phyloP scores from a whole-genome alignment of 2,888 invertebrate species.

The Eubasilissa splendida region DNA sequence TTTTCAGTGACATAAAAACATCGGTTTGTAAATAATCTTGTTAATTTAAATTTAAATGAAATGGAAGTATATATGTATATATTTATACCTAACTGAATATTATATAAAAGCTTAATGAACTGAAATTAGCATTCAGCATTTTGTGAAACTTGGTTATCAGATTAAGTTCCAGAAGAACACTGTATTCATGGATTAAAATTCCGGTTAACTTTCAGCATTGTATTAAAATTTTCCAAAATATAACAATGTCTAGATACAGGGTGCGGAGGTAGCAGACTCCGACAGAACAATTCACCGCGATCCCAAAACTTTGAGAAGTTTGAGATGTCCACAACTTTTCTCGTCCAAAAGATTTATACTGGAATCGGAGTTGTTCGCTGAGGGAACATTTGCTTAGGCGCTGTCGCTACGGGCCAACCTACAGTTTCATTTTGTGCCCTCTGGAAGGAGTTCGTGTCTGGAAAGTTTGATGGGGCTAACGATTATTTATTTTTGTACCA shows the following conservation, averaged over 20 bases:
- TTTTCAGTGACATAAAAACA: too few relatives aligned
- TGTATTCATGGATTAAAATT: conserved; percentile 17
- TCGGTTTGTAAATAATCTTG: too few relatives aligned
- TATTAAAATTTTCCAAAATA: conserved; percentile 21
- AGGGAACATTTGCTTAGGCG: conserved; percentile 28
- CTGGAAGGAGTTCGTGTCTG: background rate
- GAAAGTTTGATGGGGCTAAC: conserved; percentile 1
- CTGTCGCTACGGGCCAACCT: conserved; percentile 16
- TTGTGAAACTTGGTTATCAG: conserved; percentile 12
- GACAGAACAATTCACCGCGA: conserved; percentile 48
- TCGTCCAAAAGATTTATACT: conserved; percentile 55
- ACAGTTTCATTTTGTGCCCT: background rate
- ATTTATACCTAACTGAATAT: too few relatives aligned
- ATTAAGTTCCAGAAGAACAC: background rate
- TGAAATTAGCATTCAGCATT: background rate
- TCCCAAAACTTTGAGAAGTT: conserved; percentile 56
- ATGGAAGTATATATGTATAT: too few relatives aligned
- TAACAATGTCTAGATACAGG: conserved; percentile 28
- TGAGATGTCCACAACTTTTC: conserved; percentile 55
- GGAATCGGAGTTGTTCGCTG: conserved; percentile 45
- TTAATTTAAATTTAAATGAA: too few relatives aligned
- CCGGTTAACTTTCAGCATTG: background rate
- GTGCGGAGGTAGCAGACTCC: conserved; percentile 16
- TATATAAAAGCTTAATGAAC: too few relatives aligned
- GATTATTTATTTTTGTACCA: conserved; percentile 8